Percentiles rank a stretch among this genome's conserved stretches.
Evolutionary conservation across 2,888 invertebrate species (phyloP).

Genomic region (Thymelicus acteon): DNA sequence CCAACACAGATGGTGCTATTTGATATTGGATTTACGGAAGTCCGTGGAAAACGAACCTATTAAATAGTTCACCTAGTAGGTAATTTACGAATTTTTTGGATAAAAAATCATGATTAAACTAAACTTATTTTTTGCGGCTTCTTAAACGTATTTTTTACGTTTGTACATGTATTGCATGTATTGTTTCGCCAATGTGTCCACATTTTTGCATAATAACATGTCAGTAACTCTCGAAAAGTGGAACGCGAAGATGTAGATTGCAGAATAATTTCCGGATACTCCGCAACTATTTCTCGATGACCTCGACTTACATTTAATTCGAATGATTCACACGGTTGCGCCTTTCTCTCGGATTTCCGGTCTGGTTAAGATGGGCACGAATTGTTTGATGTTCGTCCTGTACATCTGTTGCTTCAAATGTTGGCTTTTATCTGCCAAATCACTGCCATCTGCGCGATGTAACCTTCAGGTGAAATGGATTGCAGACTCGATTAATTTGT

Average conservation of each 20-base stretch:
- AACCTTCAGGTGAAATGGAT: too few species aligned
- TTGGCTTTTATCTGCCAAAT: not conserved
- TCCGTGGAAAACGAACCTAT: too few species aligned
- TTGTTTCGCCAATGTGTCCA: constrained; percentile 13
- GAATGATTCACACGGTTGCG: constrained; percentile 44
- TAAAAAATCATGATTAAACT: not conserved
- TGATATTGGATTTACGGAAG: too few species aligned
- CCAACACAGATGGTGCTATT: too few species aligned
- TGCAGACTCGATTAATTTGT: too few species aligned
- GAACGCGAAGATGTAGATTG: constrained; percentile 20
- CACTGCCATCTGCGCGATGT: too few species aligned
- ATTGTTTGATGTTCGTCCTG: constrained; percentile 40
- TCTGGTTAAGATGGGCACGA: constrained; percentile 27
- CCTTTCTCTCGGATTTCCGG: constrained; percentile 49
- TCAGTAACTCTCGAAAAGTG: constrained; percentile 22
- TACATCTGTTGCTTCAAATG: constrained; percentile 29
- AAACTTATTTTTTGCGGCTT: not conserved
- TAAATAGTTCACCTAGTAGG: too few species aligned
- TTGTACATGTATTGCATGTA: too few species aligned
- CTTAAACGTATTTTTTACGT: too few species aligned
- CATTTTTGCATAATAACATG: constrained; percentile 17
- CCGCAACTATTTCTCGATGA: constrained; percentile 27
- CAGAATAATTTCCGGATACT: constrained; percentile 24
- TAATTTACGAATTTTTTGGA: too few species aligned
- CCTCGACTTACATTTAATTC: constrained; percentile 41